These are phyloP conservation scores for Caradrina clavipalpis DNA, from an alignment of 2,888 invertebrate genomes.

Conservation along the genomic window DNA sequence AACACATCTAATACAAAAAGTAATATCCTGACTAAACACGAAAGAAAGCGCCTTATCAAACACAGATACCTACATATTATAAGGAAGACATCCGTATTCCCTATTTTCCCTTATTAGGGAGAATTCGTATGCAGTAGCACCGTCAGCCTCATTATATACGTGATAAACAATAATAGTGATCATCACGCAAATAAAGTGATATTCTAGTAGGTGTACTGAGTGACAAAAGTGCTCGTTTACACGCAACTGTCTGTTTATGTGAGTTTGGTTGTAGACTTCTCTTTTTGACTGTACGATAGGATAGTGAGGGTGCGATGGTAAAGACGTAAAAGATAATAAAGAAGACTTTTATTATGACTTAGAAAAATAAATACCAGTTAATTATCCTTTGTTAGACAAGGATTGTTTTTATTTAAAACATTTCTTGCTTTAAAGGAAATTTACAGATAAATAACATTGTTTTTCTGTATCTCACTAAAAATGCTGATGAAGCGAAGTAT, in stretches of 20 bases:
- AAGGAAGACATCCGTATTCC: constrained; percentile 49
- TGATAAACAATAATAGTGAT: constrained; percentile 79
- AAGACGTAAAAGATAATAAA: background rate
- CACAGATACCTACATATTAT: constrained; percentile 31
- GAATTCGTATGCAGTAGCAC: constrained; percentile 73
- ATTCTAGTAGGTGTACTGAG: constrained; percentile 73
- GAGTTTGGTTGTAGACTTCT: constrained; percentile 57
- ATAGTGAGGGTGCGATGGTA: constrained; percentile 52
- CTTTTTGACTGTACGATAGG: constrained; percentile 52
- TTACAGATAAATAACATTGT: background rate
- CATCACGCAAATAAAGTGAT: constrained; percentile 77
- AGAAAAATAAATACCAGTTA: background rate
- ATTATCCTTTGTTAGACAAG: background rate
- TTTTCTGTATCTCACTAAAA: background rate
- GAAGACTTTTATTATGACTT: background rate
- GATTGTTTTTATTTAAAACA: background rate
- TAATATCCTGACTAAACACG: constrained; percentile 57
- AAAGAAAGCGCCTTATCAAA: constrained; percentile 37
- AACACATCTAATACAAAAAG: constrained; percentile 59
- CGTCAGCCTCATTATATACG: constrained; percentile 72
- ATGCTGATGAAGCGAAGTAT: background rate
- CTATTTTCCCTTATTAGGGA: constrained; percentile 67
- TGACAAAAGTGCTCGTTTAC: constrained; percentile 76
- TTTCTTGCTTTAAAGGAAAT: background rate
- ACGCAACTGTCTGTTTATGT: constrained; percentile 68